Base-by-base conservation (phyloP, 2,888 invertebrate species). In the Dorcus parallelipipedus region DNA sequence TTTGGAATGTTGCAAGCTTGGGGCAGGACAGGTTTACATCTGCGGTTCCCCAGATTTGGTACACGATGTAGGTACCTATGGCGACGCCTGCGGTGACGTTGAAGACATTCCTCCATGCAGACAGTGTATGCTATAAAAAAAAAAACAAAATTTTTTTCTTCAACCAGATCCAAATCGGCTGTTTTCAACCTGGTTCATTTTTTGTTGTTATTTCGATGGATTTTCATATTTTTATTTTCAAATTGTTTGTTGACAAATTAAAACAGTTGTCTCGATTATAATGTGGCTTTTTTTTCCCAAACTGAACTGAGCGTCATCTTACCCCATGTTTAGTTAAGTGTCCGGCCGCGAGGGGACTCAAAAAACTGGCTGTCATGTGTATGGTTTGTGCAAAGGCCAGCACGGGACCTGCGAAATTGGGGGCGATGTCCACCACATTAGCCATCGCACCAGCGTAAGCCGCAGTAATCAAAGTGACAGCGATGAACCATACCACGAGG, bases 401-500 rank as follows among this genome's bases (percentile, higher is more conserved):
- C 48, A 88, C 86, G 38, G 88, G 87, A 52, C 86, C 90, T 52
- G 90, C 89, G 68, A 87, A 85, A 77, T 90, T 89, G n/a, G 90
- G 89, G 1, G 89, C 88, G 59, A 90, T 86, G 73, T 90, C 90
- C 10, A 90, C 88, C 62, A 89, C 86, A 69, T 86, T 89, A 0
- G 89, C 88, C 86, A 89, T 89, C 3, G 88, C 88, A 40, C 88
- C 88, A 3, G 88, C 88, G 71, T 89, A 88, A 0, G 87, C 83
- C 9, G 88, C 87, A 17, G 88, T 88, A 67, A 89, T 86, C 59
- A 88, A 79, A 9, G 86, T 86, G 3, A 89, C 87, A 23, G 88
- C 86, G 57, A 84, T 74, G 73, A 86, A 88, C 88, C 88, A 89
- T 14, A 86, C 79, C 40, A 85, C 74, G 63, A 88, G 74, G 42